These are phyloP conservation scores for Neodiprion fabricii DNA, from an alignment of 1,140 invertebrate species.

Conservation along the genomic window DNA sequence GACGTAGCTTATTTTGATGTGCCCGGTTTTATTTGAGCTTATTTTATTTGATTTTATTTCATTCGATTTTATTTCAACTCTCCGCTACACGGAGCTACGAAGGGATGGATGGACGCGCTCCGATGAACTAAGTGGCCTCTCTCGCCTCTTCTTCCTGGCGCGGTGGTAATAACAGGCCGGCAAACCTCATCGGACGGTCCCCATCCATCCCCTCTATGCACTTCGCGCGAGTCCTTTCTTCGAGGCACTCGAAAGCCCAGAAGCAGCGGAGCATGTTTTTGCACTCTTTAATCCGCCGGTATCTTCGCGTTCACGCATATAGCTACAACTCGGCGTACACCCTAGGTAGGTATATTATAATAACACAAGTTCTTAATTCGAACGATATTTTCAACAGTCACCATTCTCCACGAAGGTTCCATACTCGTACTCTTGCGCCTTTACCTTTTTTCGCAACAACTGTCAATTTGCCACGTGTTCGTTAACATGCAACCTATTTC, in stretches of 20 bases:
- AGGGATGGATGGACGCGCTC: slow-evolving; percentile 1
- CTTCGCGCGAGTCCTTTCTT: background rate
- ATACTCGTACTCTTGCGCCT: too few relatives aligned
- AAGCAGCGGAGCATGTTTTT: too few relatives aligned
- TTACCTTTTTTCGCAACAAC: too few relatives aligned
- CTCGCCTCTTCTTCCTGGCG: background rate
- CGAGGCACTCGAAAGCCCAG: background rate
- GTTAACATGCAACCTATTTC: too few relatives aligned
- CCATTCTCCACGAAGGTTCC: too few relatives aligned
- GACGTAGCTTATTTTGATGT: background rate
- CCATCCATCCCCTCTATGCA: background rate
- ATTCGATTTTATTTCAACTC: background rate
- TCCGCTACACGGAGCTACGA: background rate
- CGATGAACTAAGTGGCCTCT: slow-evolving; percentile 4
- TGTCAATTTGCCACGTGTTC: too few relatives aligned
- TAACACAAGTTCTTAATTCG: too few relatives aligned
- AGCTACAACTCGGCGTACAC: too few relatives aligned
- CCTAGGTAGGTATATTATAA: too few relatives aligned
- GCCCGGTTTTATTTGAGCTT: background rate
- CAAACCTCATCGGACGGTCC: background rate
- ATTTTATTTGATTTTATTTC: background rate
- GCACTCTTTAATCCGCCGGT: too few relatives aligned
- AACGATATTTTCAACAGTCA: too few relatives aligned
- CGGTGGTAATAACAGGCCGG: slow-evolving; percentile 3
- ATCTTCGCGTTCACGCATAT: too few relatives aligned